Conservation (phyloP, 2,797 vertebrate genomes). For the Salarias fasciatus region DNA sequence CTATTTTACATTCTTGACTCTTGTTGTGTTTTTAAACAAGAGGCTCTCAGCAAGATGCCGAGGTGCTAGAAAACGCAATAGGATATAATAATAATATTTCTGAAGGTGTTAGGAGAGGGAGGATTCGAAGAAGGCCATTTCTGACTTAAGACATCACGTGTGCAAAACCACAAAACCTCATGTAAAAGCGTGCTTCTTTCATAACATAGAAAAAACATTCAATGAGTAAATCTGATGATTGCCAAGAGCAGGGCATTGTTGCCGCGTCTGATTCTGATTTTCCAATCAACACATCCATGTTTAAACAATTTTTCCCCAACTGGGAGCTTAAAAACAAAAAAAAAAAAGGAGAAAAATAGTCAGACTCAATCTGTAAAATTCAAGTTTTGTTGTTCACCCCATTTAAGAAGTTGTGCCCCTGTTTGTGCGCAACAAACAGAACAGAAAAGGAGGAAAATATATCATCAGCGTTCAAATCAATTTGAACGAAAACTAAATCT, state of each 20-base stretch:
- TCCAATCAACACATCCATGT: conserved; percentile 25
- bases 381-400: conserved; percentile 45
- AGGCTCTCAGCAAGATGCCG: conserved; percentile 61
- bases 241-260: conserved; percentile 23
- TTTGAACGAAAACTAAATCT: conserved; percentile 54
- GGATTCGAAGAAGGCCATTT: conserved; percentile 72
- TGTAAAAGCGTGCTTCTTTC: conserved; percentile 76
- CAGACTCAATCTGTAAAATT: conserved; percentile 37
- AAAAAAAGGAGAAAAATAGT: conserved; percentile 18
- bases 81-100: conserved; percentile 42
- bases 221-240: conserved; percentile 54
- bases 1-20: conserved; percentile 72
- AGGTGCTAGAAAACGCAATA: conserved; percentile 55
- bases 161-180: conserved; percentile 82
- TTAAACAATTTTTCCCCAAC: conserved; percentile 9
- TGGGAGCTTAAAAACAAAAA: conserved; percentile 24
- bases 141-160: conserved; percentile 79
- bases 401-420: conserved; percentile 17
- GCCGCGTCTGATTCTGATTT: conserved; percentile 21
- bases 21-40: conserved; percentile 55
- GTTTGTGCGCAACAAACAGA: conserved; percentile 47
- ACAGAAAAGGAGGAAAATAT: conserved; percentile 38
- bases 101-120: conserved; percentile 61
- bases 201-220: conserved; percentile 68
- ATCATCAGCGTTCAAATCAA: conserved; percentile 40